phyloP scores from a whole-genome alignment of 2,113 vertebrate genomes.

The Vulpes ferrilata region DNA sequence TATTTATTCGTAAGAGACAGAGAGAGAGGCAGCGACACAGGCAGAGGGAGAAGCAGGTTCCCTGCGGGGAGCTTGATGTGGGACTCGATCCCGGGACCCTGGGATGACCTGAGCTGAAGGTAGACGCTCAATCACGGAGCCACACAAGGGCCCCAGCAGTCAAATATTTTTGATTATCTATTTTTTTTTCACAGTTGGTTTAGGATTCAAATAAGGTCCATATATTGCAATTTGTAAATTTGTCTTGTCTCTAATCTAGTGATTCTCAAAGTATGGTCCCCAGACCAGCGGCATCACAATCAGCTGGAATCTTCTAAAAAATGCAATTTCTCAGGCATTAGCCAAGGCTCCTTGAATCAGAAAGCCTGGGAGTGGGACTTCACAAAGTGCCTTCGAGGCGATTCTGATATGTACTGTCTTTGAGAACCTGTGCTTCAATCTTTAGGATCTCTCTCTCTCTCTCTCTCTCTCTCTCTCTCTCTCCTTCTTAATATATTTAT shows the following conservation, averaged over 20 bases:
- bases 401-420: background rate
- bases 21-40: too few relatives aligned
- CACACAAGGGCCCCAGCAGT: background rate
- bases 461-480: background rate
- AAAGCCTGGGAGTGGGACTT: background rate
- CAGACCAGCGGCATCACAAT: background rate
- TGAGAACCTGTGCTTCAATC: background rate
- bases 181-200: background rate
- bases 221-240: background rate
- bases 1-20: too few relatives aligned
- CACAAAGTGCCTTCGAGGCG: background rate
- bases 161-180: background rate
- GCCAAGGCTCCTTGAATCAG: background rate
- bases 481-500: background rate
- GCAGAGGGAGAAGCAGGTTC: too few relatives aligned
- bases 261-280: background rate
- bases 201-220: background rate
- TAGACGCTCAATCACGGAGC: too few relatives aligned
- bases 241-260: background rate
- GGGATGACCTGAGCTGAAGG: too few relatives aligned
- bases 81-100: too few relatives aligned
- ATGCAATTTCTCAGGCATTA: background rate
- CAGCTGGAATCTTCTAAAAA: background rate
- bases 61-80: too few relatives aligned
- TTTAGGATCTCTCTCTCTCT: background rate